Percentiles rank a stretch among this genome's conserved stretches.
These are phyloP conservation scores for Eutolmus rufibarbis DNA, from an alignment of 2,888 invertebrate genomes.

Conservation along the genomic window DNA sequence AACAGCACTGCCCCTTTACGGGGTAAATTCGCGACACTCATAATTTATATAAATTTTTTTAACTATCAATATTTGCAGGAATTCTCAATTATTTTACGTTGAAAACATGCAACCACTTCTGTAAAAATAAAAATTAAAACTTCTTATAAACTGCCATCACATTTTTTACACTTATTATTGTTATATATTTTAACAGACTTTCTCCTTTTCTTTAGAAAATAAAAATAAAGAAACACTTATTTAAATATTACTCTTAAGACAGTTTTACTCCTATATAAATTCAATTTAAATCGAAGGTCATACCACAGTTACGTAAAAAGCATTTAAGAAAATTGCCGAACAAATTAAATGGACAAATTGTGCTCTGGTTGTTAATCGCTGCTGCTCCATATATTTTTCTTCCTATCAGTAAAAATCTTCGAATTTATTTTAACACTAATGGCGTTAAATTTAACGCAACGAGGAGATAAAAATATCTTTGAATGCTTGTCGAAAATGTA, in stretches of 20 bases:
- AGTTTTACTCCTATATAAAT: not conserved
- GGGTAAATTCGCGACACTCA: slow-evolving; percentile 42
- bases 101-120: not conserved
- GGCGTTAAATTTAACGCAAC: not conserved
- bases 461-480: not conserved
- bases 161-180: not conserved
- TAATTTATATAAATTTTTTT: not conserved
- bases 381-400: not conserved
- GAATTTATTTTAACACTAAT: not conserved
- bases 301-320: not conserved
- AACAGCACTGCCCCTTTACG: slow-evolving; percentile 18
- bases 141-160: not conserved
- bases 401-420: not conserved
- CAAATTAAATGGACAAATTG: not conserved
- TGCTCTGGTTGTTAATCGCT: not conserved
- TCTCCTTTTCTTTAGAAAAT: not conserved
- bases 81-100: not conserved
- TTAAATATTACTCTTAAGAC: not conserved
- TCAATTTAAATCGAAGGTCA: not conserved
- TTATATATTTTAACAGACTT: not conserved
- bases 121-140: not conserved
- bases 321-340: not conserved
- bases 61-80: not conserved
- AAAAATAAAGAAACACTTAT: not conserved
- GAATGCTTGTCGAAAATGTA: not conserved